These are phyloP conservation scores for Ichneumoninae sp. DNA, from an alignment of 2,888 invertebrate species.

Conservation along the genomic window DNA sequence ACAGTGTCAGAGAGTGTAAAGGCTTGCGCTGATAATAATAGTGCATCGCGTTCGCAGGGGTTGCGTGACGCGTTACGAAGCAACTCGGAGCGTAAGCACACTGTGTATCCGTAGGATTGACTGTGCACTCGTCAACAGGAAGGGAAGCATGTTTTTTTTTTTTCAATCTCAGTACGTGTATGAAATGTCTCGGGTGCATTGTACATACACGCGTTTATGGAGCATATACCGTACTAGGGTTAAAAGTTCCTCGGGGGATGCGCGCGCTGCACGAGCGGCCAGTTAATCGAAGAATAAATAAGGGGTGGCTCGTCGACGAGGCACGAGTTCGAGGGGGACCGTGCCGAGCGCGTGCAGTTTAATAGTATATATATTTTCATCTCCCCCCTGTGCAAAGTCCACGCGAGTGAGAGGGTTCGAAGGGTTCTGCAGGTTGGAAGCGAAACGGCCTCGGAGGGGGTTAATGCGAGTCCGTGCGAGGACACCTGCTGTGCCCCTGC, in stretches of 20 bases:
- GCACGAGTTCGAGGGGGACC: slow-evolving; percentile 9
- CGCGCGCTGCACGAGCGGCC: slow-evolving; percentile 46
- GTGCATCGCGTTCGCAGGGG: slow-evolving; percentile 27
- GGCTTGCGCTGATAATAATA: slow-evolving; percentile 33
- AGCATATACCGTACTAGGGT: slow-evolving; percentile 16
- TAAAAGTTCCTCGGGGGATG: slow-evolving; percentile 59
- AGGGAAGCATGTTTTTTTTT: slow-evolving; percentile 3
- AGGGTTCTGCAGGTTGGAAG: slow-evolving; percentile 56
- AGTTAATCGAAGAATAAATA: slow-evolving; percentile 70
- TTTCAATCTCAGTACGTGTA: slow-evolving; percentile 24
- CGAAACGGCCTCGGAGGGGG: slow-evolving; percentile 72
- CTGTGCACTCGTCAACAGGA: slow-evolving; percentile 37
- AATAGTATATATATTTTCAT: slow-evolving; percentile 55
- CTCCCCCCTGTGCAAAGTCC: slow-evolving; percentile 27
- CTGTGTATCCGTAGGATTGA: slow-evolving; percentile 37
- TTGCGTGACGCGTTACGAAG: slow-evolving; percentile 54
- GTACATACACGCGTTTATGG: neutral
- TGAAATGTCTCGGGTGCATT: slow-evolving; percentile 17
- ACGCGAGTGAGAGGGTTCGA: slow-evolving; percentile 44
- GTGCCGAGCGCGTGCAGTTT: slow-evolving; percentile 55
- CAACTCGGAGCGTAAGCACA: slow-evolving; percentile 36
- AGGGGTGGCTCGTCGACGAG: slow-evolving; percentile 67
- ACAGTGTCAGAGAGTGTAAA: neutral
- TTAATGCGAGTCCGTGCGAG: slow-evolving; percentile 81
- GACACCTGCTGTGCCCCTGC: slow-evolving; percentile 81